Base-by-base conservation (phyloP, 2,113 vertebrate species). In the Muntiacus reevesi region DNA sequence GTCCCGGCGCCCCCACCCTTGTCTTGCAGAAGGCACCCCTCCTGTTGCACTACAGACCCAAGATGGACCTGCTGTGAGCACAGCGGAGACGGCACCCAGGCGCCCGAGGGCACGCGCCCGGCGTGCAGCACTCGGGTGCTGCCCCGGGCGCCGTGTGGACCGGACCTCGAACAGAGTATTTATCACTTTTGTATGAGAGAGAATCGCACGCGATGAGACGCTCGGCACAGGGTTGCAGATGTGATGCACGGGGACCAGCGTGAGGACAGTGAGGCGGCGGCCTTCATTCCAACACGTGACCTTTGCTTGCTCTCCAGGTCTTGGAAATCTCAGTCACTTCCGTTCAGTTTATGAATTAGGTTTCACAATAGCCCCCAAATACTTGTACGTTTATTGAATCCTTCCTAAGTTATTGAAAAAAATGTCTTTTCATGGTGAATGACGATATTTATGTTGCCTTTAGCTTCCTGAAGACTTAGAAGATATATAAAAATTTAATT, bases 1-100 rank as follows among this genome's bases (percentile, higher is more conserved):
- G 30, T 5, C 47, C 47, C 14, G 15, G 2, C n/a, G 76, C 82
- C 15, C 5, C 16, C 57, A 57, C 40, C 28, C 25, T 71, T 92
- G 52, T 98, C 78, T 99, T 98, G 19, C 99, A 99, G 99, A 99
- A 99, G 99, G 99, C 99, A 2, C 99, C 99, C 45, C 99, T 99
- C 97, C 99, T 99, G 99, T 99, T 99, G 97, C 99, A 99, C 99
- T 99, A 99, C 99, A 99, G 99, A 99, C 99, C 99, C 98, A 99
- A 99, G 99, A 99, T 99, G 99, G 99, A 99, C 99, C 99, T 99
- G 98, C 99, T 99, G 99, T 99, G 99, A 99, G 99, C 98, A 94
- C 97, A 95, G 99, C 99, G 99, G 99, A 99, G 99, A 99, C 99
- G 99, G 99, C 99, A 2, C 28, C 57, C 23, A 0, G 52, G 54